Base-by-base conservation (phyloP, 30 jellyfish, hydroid and myxozoan species). In the Nemopilema nomurai region DNA sequence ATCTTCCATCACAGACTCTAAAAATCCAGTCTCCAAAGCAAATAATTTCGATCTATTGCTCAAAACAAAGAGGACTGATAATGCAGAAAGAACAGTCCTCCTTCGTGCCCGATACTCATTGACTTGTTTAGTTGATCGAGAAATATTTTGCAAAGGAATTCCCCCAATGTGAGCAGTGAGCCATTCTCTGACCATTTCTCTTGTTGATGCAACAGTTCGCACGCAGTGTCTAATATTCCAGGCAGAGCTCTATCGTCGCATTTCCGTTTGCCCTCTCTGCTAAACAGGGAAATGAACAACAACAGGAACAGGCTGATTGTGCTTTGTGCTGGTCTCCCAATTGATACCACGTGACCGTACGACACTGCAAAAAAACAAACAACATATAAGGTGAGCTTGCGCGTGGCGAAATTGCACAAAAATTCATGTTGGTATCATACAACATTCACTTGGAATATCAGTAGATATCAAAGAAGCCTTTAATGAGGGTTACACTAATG, bases 1-100 rank as follows among this genome's bases (percentile, higher is more conserved):
- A 51, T 90, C 97, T 51, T 90, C 95, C 1, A 79, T 49, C n/a
- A 83, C 77, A 27, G 89, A 75, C 31, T 90, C 97, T 23, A 85
- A 69, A 72, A 90, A 90, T 16, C 97, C 97, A 21, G 41, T 41
- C 31, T 79, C 89, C 21, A 83, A 32, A 18, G 97, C 97, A 28
- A 33, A 24, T 16, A 27, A 17, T 62, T 83, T 81, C 17, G 97
- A 29, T 13, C 86, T 49, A 32, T 29, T 51, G 79, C 86, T 83
- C 49, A 83, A 71, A 83, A 67, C 91, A 63, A 83, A 83, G 62
- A 83, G 64, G 1, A 62, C 8, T 32, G 91, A 71, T 80, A 83
- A 24, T 9, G 91, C 52, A 0, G 91, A 83, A 3, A 83, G 13
- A 24, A 83, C 91, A 21, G 67, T 22, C 64, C 20, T 71, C 31